Percentiles rank a stretch among this genome's conserved stretches.
Conservation (phyloP, 2,888 invertebrate species). For the Apodemia zela region DNA sequence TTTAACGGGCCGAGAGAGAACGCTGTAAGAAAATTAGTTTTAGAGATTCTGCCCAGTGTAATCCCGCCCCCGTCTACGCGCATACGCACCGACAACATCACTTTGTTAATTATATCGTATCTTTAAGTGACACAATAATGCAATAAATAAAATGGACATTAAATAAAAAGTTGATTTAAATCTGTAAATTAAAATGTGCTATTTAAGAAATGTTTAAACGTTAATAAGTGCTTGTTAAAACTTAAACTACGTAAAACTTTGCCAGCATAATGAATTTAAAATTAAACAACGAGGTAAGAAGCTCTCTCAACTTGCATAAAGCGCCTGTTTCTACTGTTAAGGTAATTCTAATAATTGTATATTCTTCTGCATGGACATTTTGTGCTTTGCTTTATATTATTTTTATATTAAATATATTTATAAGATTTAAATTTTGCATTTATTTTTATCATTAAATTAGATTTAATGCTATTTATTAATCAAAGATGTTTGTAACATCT, state of each 20-base stretch:
- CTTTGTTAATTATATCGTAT: neutral
- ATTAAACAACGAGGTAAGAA: slow-evolving; percentile 62
- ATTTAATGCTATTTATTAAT: too few relatives aligned
- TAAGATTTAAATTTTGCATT: too few relatives aligned
- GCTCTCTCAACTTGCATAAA: slow-evolving; percentile 44
- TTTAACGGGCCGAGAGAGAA: slow-evolving; percentile 59
- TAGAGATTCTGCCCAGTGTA: slow-evolving; percentile 53
- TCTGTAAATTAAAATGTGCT: neutral
- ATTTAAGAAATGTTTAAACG: neutral
- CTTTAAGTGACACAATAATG: slow-evolving; percentile 13
- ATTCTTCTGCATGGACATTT: slow-evolving; percentile 18
- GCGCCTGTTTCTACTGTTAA: slow-evolving; percentile 55
- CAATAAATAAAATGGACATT: neutral
- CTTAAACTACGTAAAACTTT: slow-evolving; percentile 27
- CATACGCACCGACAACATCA: slow-evolving; percentile 39
- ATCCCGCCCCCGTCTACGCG: slow-evolving; percentile 50
- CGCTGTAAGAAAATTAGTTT: slow-evolving; percentile 57
- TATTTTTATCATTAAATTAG: too few relatives aligned
- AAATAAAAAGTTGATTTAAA: neutral
- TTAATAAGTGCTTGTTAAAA: slow-evolving; percentile 5
- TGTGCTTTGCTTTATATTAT: slow-evolving; percentile 1
- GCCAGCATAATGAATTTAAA: slow-evolving; percentile 62
- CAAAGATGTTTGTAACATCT: too few relatives aligned
- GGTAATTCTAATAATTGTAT: slow-evolving; percentile 42
- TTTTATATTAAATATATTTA: neutral